A percentile compares a stretch with the other conserved stretches of the same genome.
Evolutionary conservation across 2,797 vertebrate species (phyloP).

Genomic region (Galago senegalensis): DNA sequence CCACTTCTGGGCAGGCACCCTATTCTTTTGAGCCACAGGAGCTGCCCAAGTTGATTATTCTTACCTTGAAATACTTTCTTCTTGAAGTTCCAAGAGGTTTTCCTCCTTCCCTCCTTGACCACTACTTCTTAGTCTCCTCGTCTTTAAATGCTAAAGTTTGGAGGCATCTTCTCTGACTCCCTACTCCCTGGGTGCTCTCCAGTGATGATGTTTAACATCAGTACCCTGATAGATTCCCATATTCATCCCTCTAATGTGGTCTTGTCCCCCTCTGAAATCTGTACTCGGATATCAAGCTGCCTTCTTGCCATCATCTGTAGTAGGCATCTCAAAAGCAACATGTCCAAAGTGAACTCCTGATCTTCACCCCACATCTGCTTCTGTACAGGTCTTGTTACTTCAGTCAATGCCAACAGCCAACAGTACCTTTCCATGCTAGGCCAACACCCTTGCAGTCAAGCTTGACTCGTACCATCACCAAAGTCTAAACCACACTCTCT

Average conservation of each 20-base stretch:
- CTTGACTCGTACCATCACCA: neutral
- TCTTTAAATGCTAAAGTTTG: neutral
- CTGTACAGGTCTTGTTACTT: neutral
- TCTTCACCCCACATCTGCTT: neutral
- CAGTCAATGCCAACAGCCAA: neutral
- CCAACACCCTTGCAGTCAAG: neutral
- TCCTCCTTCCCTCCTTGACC: neutral
- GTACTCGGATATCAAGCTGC: neutral
- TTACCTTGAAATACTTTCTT: neutral
- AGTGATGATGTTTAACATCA: neutral
- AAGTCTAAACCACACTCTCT: neutral
- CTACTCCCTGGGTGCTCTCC: neutral
- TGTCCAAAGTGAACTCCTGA: neutral
- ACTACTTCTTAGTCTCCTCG: neutral
- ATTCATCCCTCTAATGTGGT: neutral
- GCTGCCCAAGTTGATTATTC: neutral
- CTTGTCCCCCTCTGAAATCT: slow-evolving; percentile 1
- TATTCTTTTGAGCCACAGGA: too few species aligned
- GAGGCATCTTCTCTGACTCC: neutral
- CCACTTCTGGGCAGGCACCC: too few species aligned
- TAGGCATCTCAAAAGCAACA: neutral
- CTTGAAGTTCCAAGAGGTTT: neutral
- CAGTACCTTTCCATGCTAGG: neutral
- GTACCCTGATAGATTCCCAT: neutral
- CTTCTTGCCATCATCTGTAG: neutral